Evolutionary conservation across 2,888 invertebrate species (phyloP).

Genomic region (Metallyticus violacea): DNA sequence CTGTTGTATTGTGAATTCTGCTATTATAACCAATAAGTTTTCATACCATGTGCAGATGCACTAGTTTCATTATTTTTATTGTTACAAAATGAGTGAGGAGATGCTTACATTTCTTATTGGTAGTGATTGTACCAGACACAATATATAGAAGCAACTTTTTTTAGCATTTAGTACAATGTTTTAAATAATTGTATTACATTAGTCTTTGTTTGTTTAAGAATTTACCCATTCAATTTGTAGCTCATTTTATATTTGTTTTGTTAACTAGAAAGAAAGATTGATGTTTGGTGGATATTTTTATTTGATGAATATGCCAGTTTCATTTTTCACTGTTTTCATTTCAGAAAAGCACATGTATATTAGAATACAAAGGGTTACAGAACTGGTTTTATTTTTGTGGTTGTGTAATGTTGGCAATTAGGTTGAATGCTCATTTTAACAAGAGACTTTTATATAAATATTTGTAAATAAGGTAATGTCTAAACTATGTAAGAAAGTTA

Average conservation of each 20-base stretch:
- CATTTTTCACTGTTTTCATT: background rate
- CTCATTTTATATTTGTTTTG: background rate
- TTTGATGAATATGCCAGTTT: background rate
- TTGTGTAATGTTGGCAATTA: background rate
- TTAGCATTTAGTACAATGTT: no score
- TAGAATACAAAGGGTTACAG: background rate
- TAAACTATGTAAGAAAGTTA: background rate
- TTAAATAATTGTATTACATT: no score
- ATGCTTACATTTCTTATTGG: no score
- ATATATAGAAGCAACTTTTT: no score
- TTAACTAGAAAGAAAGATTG: no score
- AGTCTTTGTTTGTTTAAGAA: no score
- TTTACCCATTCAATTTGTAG: background rate
- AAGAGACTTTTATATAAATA: background rate
- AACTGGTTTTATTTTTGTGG: background rate
- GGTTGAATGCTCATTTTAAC: background rate
- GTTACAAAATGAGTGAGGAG: no score
- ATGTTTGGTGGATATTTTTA: background rate
- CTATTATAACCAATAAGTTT: no score
- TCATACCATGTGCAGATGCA: no score
- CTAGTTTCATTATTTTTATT: no score
- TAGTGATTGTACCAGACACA: no score
- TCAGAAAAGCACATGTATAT: background rate
- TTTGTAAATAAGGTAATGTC: background rate
- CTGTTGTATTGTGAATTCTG: no score